A percentile compares a stretch with the other conserved stretches of the same genome.
Evolutionary conservation across 2,113 vertebrate genomes (phyloP).

Genomic region (Takifugu flavidus): DNA sequence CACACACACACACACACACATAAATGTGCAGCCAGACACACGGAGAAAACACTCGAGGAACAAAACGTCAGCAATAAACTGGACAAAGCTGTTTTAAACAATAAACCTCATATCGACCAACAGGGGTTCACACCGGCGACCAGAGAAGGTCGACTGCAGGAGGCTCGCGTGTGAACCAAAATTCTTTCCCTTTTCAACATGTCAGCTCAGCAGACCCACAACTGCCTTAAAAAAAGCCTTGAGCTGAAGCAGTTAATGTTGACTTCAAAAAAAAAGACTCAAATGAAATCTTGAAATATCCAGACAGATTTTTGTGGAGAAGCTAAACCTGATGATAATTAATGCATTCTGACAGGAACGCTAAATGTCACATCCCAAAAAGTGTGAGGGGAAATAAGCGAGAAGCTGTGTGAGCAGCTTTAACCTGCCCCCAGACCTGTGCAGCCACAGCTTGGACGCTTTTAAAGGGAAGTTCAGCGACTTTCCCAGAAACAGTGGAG

Average conservation of each 20-base stretch:
- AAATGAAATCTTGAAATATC: no score
- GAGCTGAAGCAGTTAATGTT: constrained; percentile 1
- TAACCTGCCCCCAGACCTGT: no score
- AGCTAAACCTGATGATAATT: no score
- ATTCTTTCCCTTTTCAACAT: constrained; percentile 35
- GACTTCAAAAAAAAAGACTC: constrained; percentile 6
- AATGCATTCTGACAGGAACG: no score
- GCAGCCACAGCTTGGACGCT: no score
- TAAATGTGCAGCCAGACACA: constrained; percentile 4
- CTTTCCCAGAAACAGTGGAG: no score
- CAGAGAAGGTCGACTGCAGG: constrained; percentile 40
- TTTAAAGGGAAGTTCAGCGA: no score
- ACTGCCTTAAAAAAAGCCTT: neutral
- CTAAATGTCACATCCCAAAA: no score
- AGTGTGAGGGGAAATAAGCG: no score
- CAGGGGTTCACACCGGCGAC: constrained; percentile 47
- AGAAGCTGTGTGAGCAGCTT: no score
- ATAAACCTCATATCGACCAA: constrained; percentile 60
- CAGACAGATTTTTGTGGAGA: no score
- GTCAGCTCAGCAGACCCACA: constrained; percentile 23
- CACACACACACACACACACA: constrained; percentile 23
- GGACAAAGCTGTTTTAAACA: constrained; percentile 62
- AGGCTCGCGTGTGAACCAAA: constrained; percentile 32
- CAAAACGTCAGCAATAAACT: constrained; percentile 60
- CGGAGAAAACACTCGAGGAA: constrained; percentile 23